Percentiles rank a stretch among this genome's conserved stretches.
Evolutionary conservation across 2,797 vertebrate genomes (phyloP).

Genomic region (Muscicapa striata): DNA sequence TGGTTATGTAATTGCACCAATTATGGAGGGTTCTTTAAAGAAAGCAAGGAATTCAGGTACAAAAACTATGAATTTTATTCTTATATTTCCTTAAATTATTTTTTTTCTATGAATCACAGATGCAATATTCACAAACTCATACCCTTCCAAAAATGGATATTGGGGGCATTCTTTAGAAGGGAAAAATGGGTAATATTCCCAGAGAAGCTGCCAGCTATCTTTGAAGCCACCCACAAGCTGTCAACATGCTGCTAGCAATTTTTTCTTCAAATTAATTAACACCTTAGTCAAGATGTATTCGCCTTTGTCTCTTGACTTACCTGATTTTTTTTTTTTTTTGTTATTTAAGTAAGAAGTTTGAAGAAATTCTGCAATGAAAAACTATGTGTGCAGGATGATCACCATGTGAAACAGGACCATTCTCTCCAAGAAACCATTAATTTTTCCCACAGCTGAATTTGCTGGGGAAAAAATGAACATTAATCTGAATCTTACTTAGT

Average conservation of each 20-base stretch:
- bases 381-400: background rate
- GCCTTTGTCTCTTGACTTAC: background rate
- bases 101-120: background rate
- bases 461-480: background rate
- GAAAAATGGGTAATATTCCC: background rate
- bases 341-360: background rate
- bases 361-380: background rate
- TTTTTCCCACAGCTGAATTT: background rate
- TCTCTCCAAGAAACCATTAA: background rate
- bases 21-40: background rate
- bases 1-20: background rate
- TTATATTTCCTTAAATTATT: background rate
- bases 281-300: background rate
- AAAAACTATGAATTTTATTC: background rate
- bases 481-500: background rate
- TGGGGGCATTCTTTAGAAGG: background rate
- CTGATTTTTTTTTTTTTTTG: background rate
- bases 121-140: background rate
- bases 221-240: background rate
- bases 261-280: conserved; percentile 11
- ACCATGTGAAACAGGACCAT: background rate
- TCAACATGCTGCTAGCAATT: background rate
- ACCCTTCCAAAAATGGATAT: background rate
- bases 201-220: background rate
- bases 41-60: background rate